Base-by-base conservation (phyloP, 1,140 invertebrate genomes). In the Drosophila setifemur region DNA sequence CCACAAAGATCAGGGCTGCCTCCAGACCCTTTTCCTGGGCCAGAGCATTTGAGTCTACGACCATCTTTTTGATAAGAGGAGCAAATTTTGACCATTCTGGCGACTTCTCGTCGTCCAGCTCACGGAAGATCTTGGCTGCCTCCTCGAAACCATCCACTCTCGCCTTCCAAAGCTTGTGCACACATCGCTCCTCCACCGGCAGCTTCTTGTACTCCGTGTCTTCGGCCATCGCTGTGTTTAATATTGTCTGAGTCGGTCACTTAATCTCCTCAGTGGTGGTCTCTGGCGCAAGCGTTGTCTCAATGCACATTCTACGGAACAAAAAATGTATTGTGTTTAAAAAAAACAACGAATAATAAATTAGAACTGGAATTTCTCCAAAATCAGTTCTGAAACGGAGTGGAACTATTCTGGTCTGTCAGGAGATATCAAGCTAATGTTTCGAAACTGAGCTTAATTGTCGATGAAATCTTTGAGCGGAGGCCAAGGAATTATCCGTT, bases 21-120 rank as follows among this genome's bases (percentile, higher is more conserved):
- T 98, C 97, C 61, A 99, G 90, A 19, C 96, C 98, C 92, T 98
- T 99, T 90, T 99, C 98, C 91, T 98, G 97, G 1, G 97, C 97
- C 19, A 96, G 94, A 28, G 95, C 97, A 95, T 99, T 99, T 57
- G 95, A 97, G 89, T 99, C 98, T 4, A 94, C 92, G 0, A 99
- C 97, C 93, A 99, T 97, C 91, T 99, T 99, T 88, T 98, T 98
- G 26, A 99, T 93, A n/a, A 98, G 91, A 3, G 96, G 95, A 1
- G 96, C 91, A 91, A 95, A 99, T 91, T 97, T 98, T 54, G 93
- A 95, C 93, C 97, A 99, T 89, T 99, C 97, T 1, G 96, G 94
- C 39, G 96, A 96, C 88, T 98, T 98, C 87, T 98, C 97, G 92
- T 98, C 97, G 61, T 95, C 94, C 60, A 96, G 94, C 71, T 94